A percentile compares a stretch with the other conserved stretches of the same genome.
These are phyloP conservation scores for Oligia latruncula DNA, from an alignment of 2,888 invertebrate genomes.

Conservation along the genomic window DNA sequence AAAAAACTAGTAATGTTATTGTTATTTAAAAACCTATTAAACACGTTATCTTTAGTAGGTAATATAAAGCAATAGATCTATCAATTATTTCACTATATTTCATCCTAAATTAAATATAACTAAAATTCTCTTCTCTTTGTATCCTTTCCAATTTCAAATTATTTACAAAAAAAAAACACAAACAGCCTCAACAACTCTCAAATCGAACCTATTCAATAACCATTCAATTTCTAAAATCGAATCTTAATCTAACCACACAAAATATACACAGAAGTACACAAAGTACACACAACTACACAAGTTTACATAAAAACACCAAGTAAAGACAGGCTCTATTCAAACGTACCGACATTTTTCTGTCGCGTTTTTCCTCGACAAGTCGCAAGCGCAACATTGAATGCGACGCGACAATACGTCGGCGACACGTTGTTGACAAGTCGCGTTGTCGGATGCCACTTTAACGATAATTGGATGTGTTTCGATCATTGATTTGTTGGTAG, in stretches of 20 bases:
- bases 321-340: conserved; percentile 72
- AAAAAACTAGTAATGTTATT: conserved; percentile 5
- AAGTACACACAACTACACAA: conserved; percentile 50
- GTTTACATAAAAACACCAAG: conserved; percentile 53
- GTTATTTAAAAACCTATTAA: background rate
- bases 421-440: conserved; percentile 77
- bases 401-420: conserved; percentile 84
- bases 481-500: conserved; percentile 64
- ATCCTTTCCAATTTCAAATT: background rate
- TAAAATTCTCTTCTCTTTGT: background rate
- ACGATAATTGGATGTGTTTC: conserved; percentile 77
- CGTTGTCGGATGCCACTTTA: conserved; percentile 69
- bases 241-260: conserved; percentile 54
- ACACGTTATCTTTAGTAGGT: background rate
- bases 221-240: conserved; percentile 55
- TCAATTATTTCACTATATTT: background rate
- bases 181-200: conserved; percentile 34
- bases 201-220: conserved; percentile 41
- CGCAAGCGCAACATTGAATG: conserved; percentile 75
- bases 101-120: background rate
- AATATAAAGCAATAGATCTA: background rate
- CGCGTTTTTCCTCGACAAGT: conserved; percentile 63
- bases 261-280: conserved; percentile 42
- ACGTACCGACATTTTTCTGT: conserved; percentile 75
- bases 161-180: conserved; percentile 5